Evolutionary conservation across 2,113 vertebrate genomes (phyloP), one percentile per base, ranked within the genome.

Genomic region (Camelus bactrianus): DNA sequence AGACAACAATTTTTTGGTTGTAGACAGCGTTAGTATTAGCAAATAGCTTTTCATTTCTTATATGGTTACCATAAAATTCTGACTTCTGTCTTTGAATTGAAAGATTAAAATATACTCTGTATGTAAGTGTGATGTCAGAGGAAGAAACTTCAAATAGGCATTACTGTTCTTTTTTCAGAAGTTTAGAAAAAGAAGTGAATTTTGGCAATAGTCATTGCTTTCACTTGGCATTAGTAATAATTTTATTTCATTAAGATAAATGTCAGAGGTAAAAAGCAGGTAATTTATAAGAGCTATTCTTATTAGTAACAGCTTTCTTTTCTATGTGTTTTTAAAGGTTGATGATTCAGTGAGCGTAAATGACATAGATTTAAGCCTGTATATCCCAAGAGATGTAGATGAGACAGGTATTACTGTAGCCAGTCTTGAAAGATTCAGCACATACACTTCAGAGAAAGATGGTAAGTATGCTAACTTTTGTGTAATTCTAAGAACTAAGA

Each of bases 371-470:
- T 58, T 99, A 97, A 99, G 99, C 96, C 98, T 99, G 14, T 99
- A 99, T 65, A 97, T 99, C 89, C 99, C 99, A n/a, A 99, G 99
- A 98, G 99, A 99, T 95, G 99, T 99, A 3, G 99, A 99, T 96
- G 98, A 99, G 92, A 99, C 99, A 8, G 99, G 99, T 38, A 99
- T 99, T 94, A 99, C 99, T 1, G 99, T 99, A 65, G 99, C 99
- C 65, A 98, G 99, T 82, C 98, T 97, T 1, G 99, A 99, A 97
- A 98, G 99, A 32, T 99, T 99, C 98, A 98, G 98, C 95, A 98
- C 98, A 0, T 99, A 98, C 30, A 54, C 91, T 72, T 96, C 96
- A 28, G 97, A 98, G 32, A 99, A 97, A 42, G 98, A 98, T 3
- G 99, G 99, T 99, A 85, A 98, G 99, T 97, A 76, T 15, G 5